Evolutionary conservation across 1,140 invertebrate genomes (phyloP).

Genomic region (Atta cephalotes): DNA sequence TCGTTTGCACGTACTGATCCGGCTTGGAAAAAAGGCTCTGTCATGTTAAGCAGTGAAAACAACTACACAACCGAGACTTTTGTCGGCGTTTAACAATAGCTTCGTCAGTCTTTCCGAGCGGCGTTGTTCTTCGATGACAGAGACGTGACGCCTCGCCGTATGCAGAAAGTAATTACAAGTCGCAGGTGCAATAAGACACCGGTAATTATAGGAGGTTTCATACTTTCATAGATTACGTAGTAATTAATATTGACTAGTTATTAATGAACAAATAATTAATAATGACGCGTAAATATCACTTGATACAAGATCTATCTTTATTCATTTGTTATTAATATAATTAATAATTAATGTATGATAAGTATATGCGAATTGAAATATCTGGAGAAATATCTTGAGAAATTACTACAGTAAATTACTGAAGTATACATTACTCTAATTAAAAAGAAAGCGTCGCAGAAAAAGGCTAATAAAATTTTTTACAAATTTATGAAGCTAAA

Average conservation of each 20-base stretch:
- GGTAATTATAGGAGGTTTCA: not conserved
- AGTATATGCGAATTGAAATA: not conserved
- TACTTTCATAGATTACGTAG: not conserved
- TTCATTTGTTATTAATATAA: not conserved
- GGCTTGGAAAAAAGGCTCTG: slow-evolving; percentile 6
- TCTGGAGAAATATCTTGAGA: not conserved
- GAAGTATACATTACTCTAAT: not conserved
- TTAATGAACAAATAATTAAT: slow-evolving; percentile 6
- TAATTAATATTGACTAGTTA: slow-evolving; percentile 10
- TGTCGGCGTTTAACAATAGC: slow-evolving; percentile 35
- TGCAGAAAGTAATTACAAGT: slow-evolving; percentile 5
- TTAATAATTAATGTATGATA: not conserved
- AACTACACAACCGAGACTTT: not conserved
- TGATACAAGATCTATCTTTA: not conserved
- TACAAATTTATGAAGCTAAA: not conserved
- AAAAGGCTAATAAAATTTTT: slow-evolving; percentile 8
- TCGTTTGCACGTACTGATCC: slow-evolving; percentile 5
- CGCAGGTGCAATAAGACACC: not conserved
- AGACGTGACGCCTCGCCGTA: not conserved
- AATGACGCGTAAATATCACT: not conserved
- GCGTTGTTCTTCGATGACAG: slow-evolving; percentile 17
- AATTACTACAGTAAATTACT: not conserved
- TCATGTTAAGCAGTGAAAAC: slow-evolving; percentile 64
- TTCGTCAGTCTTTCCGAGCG: slow-evolving; percentile 12
- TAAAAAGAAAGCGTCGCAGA: not conserved